Evolutionary conservation across 1,140 invertebrate species (phyloP), one percentile per base, ranked within the genome.

Genomic region (Campoletis sonorensis): DNA sequence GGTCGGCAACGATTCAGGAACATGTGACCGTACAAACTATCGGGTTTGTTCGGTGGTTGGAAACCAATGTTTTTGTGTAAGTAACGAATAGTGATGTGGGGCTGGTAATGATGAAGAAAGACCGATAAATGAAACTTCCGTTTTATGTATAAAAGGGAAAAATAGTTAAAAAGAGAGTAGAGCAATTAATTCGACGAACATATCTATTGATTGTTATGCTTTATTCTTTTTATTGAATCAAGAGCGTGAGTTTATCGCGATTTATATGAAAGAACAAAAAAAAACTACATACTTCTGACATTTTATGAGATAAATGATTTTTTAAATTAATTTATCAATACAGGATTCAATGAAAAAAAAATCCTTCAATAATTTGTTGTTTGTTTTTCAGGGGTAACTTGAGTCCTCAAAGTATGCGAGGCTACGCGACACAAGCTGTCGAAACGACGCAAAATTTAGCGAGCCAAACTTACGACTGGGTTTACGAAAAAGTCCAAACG

Each of bases 11-110:
- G 21, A 78, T 87, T 8, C 85, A 80, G 49, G 88, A 92, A 68
- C 87, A 88, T 82, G 49, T 89, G 76, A 84, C 88, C 61, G 88
- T 90, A 81, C 84, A 88, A 82, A 90, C 88, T 49, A 80, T 70
- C 30, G 83, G 80, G 67, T 87, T 85, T 76, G 81, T 89, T 49
- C 81, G 85, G 51, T 92, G 95, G 92, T 91, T 96, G 84, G 93
- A 94, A 88, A 94, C 94, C 49, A 95, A 96, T 91, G 94, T 96
- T 70, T 95, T 96, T 92, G 92, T 96, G 96, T 96, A 93, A 95
- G 95, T 95, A 30, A 23, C n/a, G n/a, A n/a, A n/a, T n/a, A n/a
- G n/a, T n/a, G n/a, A n/a, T n/a, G n/a, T n/a, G n/a, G n/a, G n/a
- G n/a, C n/a, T n/a, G n/a, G n/a, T n/a, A n/a, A n/a, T n/a, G n/a